Evolutionary conservation across 1,140 invertebrate genomes (phyloP).

Genomic region (Ganaspis sp.): DNA sequence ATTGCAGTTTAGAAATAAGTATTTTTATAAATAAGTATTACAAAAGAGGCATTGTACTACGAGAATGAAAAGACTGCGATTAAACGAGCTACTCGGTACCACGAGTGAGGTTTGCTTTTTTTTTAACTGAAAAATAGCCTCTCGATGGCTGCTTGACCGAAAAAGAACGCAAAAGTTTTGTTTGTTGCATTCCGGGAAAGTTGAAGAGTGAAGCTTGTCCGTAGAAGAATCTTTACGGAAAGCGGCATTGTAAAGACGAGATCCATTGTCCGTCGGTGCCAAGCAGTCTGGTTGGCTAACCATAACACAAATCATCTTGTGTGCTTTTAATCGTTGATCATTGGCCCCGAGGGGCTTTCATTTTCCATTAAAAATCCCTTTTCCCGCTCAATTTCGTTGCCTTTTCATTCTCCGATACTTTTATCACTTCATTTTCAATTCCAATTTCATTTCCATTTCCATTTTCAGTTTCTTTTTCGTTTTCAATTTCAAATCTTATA

Average conservation of each 20-base stretch:
- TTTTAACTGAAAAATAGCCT: constrained; percentile 24
- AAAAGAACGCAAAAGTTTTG: constrained; percentile 21
- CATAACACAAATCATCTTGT: constrained; percentile 10
- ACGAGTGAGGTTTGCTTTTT: constrained; percentile 14
- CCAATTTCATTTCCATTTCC: too few species aligned
- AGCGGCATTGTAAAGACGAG: constrained; percentile 47
- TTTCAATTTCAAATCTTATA: too few species aligned
- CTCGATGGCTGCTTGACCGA: constrained; percentile 24
- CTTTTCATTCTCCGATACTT: neutral
- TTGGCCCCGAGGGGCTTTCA: neutral
- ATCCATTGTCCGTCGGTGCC: constrained; percentile 63
- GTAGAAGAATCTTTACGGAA: constrained; percentile 55
- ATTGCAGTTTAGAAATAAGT: constrained; percentile 20
- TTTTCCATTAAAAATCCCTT: neutral
- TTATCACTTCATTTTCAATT: too few species aligned
- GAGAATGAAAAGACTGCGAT: constrained; percentile 26
- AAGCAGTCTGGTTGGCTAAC: constrained; percentile 60
- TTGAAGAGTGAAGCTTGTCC: constrained; percentile 28
- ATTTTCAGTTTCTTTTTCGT: too few species aligned
- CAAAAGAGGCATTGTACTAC: constrained; percentile 11
- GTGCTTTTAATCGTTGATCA: neutral
- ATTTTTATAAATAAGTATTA: neutral
- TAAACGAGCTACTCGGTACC: constrained; percentile 19
- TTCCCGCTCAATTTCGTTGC: neutral
- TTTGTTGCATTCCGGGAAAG: constrained; percentile 24